Base-by-base conservation (phyloP, 2,888 invertebrate genomes). In the Omphaloscelis lunosa region DNA sequence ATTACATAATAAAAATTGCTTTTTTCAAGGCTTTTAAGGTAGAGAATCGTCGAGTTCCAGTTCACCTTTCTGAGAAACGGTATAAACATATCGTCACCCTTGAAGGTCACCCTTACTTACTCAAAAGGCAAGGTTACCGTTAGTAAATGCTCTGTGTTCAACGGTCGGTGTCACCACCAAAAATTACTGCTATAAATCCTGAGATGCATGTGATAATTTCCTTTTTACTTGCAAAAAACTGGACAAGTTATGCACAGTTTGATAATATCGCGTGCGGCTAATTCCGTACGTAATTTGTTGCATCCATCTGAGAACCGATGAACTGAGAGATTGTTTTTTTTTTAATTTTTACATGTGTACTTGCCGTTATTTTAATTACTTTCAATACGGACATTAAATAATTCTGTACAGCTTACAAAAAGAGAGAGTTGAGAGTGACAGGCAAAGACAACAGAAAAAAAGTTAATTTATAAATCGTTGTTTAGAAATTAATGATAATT, bases 181-280 rank as follows among this genome's bases (percentile, higher is more conserved):
- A 80, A 77, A 51, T 61, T 12, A 59, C 6, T 29, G 39, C 45
- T 9, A 48, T 71, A 68, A 73, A 63, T 17, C 27, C n/a, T 9
- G 3, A 20, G 59, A 59, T n/a, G 53, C 15, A 41, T 34, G 48
- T 29, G 56, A 41, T 59, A 62, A 72, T 73, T 74, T 65, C 27
- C 69, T 66, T 76, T 78, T 76, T 17, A 41, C 17, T 53, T 70
- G 66, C 17, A 72, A 76, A 77, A 71, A 77, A 58, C 27, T 51
- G 45, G 27, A 66, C 51, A 23, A 34, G 70, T 77, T 66, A 72
- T 67, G 82, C 79, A 70, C 45, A 56, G 58, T n/a, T 73, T 34
- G 68, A 27, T 78, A 75, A 53, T 53, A 76, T 80, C 29, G 77
- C 83, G 79, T 85, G 79, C 51, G 59, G 7, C 1, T 66, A 29